phyloP scores from a whole-genome alignment of 2,113 vertebrate species.

The Muntiacus reevesi region DNA sequence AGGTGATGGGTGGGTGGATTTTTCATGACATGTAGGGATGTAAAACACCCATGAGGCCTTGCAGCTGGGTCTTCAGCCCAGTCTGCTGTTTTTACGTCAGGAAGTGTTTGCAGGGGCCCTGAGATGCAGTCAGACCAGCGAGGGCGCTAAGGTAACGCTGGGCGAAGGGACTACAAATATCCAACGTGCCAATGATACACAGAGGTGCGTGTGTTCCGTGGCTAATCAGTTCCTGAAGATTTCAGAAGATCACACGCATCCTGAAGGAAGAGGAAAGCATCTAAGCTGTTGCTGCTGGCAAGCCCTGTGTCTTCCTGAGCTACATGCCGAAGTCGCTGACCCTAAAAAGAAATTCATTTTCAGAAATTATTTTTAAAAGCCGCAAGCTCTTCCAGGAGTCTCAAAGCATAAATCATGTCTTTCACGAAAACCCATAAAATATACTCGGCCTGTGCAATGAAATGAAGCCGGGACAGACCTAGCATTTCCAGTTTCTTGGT shows the following conservation, averaged over 20 bases:
- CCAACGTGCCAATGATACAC: fast-evolving
- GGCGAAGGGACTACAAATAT: fast-evolving
- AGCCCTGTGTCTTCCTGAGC: not conserved
- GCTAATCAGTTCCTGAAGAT: not conserved
- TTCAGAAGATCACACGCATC: not conserved
- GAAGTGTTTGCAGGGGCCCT: not conserved
- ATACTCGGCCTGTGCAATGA: slow-evolving; percentile 8
- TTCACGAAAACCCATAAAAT: slow-evolving; percentile 56
- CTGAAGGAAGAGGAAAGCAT: not conserved
- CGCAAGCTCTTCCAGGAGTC: slow-evolving; percentile 34
- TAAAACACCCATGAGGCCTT: not conserved
- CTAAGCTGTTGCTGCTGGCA: not conserved
- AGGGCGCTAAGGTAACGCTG: no score
- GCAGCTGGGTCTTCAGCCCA: not conserved
- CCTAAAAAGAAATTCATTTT: slow-evolving; percentile 61
- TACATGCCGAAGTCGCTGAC: not conserved
- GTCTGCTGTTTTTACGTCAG: fast-evolving
- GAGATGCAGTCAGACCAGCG: not conserved
- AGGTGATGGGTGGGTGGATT: no score
- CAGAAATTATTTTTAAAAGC: slow-evolving; percentile 72
- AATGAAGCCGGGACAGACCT: slow-evolving; percentile 52
- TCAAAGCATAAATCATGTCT: slow-evolving; percentile 58
- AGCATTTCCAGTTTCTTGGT: not conserved
- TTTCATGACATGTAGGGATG: fast-evolving
- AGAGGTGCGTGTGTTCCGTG: fast-evolving